phyloP scores from a whole-genome alignment of 2,888 invertebrate genomes.

The Acrobasis consociella region DNA sequence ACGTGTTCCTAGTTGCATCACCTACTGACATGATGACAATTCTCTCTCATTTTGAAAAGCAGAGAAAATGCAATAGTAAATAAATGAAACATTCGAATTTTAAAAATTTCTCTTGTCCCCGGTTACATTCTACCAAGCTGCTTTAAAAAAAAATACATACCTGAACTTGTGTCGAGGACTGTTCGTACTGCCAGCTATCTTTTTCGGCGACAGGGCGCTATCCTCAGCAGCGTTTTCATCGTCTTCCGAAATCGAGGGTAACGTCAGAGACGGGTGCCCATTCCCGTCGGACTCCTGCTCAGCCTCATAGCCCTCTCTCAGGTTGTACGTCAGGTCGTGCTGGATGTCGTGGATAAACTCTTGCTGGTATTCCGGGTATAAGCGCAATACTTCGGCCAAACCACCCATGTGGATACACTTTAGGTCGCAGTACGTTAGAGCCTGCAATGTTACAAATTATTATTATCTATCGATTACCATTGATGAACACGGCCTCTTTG shows the following conservation, averaged over 20 bases:
- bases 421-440: slow-evolving; percentile 97
- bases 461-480: background rate
- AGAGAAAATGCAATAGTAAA: too few relatives aligned
- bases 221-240: slow-evolving; percentile 94
- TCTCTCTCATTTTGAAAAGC: too few relatives aligned
- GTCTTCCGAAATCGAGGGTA: slow-evolving; percentile 97
- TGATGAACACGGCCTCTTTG: too few relatives aligned
- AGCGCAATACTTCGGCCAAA: slow-evolving; percentile 92
- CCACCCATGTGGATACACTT: slow-evolving; percentile 97
- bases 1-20: too few relatives aligned
- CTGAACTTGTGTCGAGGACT: slow-evolving; percentile 87
- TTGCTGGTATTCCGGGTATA: slow-evolving; percentile 97
- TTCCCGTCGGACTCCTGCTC: slow-evolving; percentile 91
- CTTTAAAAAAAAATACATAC: slow-evolving; percentile 37
- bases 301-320: slow-evolving; percentile 95
- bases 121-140: background rate
- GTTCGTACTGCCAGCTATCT: slow-evolving; percentile 81
- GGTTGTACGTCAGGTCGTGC: slow-evolving; percentile 96
- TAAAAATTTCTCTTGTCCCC: too few relatives aligned
- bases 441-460: slow-evolving; percentile 70
- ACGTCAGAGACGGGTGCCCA: slow-evolving; percentile 90
- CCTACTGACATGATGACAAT: too few relatives aligned
- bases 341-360: slow-evolving; percentile 97
- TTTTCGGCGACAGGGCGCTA: slow-evolving; percentile 85
- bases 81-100: too few relatives aligned